Conservation (phyloP, 2,797 vertebrate genomes). For the Pteropus rufus region DNA sequence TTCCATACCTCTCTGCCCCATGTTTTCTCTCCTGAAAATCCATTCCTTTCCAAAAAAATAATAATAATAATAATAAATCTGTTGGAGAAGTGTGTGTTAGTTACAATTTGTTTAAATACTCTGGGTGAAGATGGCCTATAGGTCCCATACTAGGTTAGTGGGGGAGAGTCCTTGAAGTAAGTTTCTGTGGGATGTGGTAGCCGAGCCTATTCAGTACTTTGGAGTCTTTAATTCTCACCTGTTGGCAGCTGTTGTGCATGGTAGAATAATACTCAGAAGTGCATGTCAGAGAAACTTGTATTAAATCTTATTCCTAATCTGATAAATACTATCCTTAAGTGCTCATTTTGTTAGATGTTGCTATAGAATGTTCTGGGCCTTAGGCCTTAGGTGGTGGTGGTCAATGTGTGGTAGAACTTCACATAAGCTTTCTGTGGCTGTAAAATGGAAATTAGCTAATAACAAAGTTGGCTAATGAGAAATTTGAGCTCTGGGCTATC, state of each 20-base stretch:
- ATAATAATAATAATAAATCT: slow-evolving; percentile 77
- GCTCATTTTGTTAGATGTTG: not conserved
- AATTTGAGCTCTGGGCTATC: not conserved
- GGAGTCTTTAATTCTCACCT: not conserved
- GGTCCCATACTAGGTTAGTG: not conserved
- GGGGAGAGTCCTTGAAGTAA: not conserved
- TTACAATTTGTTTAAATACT: slow-evolving; percentile 50
- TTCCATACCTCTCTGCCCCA: slow-evolving; percentile 68
- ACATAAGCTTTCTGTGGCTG: not conserved
- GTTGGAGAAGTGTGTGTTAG: slow-evolving; percentile 65
- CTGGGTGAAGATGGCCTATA: not conserved
- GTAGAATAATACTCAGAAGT: not conserved
- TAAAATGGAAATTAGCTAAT: not conserved
- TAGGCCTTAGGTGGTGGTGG: not conserved
- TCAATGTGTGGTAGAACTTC: not conserved
- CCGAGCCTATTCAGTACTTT: not conserved
- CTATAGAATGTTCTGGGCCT: not conserved
- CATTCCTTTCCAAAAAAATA: slow-evolving; percentile 58
- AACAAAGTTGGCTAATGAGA: not conserved
- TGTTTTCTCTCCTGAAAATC: slow-evolving; percentile 68
- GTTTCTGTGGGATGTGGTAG: not conserved
- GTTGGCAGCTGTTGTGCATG: not conserved
- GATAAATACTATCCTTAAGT: not conserved
- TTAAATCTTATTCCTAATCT: not conserved
- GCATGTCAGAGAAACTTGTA: not conserved